These are phyloP conservation scores for Smittia aterrima DNA, from an alignment of 2,888 invertebrate species.

Conservation along the genomic window DNA sequence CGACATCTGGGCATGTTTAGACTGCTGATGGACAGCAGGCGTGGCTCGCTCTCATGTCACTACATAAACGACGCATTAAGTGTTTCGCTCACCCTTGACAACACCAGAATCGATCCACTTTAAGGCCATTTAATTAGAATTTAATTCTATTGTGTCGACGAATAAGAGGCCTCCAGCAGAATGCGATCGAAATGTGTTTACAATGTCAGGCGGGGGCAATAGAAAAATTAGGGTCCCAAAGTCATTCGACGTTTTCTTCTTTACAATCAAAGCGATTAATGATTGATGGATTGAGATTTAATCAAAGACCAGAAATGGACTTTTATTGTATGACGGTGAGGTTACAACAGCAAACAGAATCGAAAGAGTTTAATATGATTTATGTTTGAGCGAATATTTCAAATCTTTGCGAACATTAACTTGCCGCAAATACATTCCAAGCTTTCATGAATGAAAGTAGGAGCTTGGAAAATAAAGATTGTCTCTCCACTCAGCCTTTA, in stretches of 20 bases:
- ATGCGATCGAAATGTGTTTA: neutral
- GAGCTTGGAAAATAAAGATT: neutral
- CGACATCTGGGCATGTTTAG: constrained; percentile 3
- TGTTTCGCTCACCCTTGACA: neutral
- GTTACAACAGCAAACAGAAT: neutral
- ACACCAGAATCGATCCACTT: neutral
- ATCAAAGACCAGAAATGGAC: constrained; percentile 14
- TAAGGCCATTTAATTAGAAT: constrained; percentile 21
- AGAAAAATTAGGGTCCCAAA: neutral
- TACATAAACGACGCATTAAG: constrained; percentile 6
- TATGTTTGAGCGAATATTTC: neutral
- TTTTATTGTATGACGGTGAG: neutral
- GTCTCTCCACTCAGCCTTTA: neutral
- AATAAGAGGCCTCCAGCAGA: neutral
- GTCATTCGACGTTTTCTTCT: neutral
- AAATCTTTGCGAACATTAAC: too few species aligned
- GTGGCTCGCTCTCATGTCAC: neutral
- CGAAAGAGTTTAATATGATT: neutral
- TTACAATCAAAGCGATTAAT: neutral
- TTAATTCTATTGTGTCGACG: constrained; percentile 1
- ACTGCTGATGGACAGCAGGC: neutral
- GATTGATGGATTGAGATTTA: constrained; percentile 28
- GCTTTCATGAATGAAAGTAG: neutral
- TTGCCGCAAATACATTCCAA: neutral
- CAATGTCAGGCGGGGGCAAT: too few species aligned